These are phyloP conservation scores for Lethrus apterus DNA, from an alignment of 1,140 invertebrate species.

Conservation along the genomic window DNA sequence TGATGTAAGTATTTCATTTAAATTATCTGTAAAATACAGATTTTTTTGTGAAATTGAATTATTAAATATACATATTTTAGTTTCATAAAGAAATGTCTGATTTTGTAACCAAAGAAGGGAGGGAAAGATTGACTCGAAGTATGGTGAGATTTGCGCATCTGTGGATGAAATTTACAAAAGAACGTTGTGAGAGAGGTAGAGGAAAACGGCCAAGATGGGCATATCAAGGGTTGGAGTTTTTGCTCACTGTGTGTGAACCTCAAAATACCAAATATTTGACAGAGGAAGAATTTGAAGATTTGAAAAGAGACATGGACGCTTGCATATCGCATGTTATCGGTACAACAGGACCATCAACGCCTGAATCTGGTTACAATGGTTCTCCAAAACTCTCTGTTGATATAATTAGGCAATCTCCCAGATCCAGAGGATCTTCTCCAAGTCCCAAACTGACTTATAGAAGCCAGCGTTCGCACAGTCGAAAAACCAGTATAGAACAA, in stretches of 20 bases:
- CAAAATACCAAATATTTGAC: conserved; percentile 65
- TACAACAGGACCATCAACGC: conserved; percentile 43
- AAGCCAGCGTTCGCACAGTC: conserved; percentile 31
- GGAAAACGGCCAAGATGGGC: conserved; percentile 80
- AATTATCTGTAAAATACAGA: conserved; percentile 1
- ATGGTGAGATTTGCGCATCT: conserved; percentile 70
- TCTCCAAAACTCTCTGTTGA: conserved; percentile 41
- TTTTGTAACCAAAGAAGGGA: conserved; percentile 24
- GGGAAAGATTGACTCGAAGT: conserved; percentile 28
- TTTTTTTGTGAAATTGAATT: neutral
- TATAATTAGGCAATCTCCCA: conserved; percentile 25
- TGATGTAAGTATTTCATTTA: conserved; percentile 50
- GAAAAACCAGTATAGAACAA: conserved; percentile 38
- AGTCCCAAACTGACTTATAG: conserved; percentile 36
- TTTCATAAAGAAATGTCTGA: conserved; percentile 73
- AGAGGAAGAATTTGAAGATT: conserved; percentile 67
- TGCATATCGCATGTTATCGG: conserved; percentile 79
- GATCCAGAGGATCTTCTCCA: conserved; percentile 33
- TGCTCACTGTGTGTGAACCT: conserved; percentile 75
- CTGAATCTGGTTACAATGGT: conserved; percentile 39
- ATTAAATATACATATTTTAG: conserved; percentile 45
- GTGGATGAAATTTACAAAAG: conserved; percentile 82
- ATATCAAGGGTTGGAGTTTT: conserved; percentile 76
- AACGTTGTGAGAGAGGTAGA: conserved; percentile 73
- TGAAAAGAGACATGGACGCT: conserved; percentile 40